phyloP scores from a whole-genome alignment of 1,140 invertebrate genomes.

The Octopus bimaculoides region DNA sequence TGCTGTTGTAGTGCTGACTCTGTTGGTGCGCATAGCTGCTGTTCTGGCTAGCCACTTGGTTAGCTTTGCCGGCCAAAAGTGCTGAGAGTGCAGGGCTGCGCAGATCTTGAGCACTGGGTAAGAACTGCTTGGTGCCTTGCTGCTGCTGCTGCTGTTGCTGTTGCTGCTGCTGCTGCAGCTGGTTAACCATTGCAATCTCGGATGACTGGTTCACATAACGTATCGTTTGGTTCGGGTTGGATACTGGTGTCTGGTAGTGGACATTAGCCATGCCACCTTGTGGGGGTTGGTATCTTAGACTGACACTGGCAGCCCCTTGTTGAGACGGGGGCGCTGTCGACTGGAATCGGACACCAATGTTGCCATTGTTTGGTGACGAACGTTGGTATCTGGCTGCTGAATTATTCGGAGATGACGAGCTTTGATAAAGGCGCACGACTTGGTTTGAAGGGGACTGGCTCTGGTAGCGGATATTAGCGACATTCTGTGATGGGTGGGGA shows the following conservation, averaged over 20 bases:
- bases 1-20: not conserved
- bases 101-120: not conserved
- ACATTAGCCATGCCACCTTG: not conserved
- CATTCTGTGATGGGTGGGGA: not conserved
- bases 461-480: not conserved
- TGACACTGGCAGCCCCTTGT: not conserved
- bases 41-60: not conserved
- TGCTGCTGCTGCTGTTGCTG: not conserved
- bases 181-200: not conserved
- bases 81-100: not conserved
- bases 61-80: not conserved
- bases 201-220: not conserved
- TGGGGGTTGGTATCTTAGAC: not conserved
- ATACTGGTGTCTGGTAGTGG: not conserved
- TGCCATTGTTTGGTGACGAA: not conserved
- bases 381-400: not conserved
- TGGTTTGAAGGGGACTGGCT: not conserved
- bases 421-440: not conserved
- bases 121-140: not conserved
- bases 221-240: not conserved
- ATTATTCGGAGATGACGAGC: not conserved
- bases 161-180: not conserved
- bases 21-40: not conserved
- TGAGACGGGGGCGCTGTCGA: not conserved
- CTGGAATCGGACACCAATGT: not conserved